Evolutionary conservation across 2,888 invertebrate species (phyloP), one percentile per base, ranked within the genome.

Genomic region (Bombylius discolor): DNA sequence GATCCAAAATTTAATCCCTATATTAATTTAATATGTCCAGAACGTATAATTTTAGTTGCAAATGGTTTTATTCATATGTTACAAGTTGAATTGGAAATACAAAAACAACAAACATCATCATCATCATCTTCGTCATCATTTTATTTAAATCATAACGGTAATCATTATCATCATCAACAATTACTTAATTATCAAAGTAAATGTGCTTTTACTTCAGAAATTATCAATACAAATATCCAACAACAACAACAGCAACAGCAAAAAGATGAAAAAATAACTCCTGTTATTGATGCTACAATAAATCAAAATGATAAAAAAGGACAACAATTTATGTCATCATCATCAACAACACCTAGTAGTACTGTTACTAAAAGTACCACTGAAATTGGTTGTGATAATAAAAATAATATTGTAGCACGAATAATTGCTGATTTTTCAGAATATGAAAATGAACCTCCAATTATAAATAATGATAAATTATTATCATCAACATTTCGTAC

Each of bases 11-110:
- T 87, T 65, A 82, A 83, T 64, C 84, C 85, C 0, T 79, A 80
- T 9, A 80, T 84, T 5, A 84, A 84, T 66, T 74, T 85, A 50
- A 82, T 83, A 9, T 84, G 84, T 65, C 81, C 82, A 52, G 83
- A 84, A 64, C 82, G 85, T 64, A 85, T 89, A 57, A 82, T 92
- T 50, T 81, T 92, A 53, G 89, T 91, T 70, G 89, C 91, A 4
- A 91, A 91, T 59, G 85, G 85, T 67, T 89, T 86, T 73, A 82
- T 92, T 63, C 89, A 92, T 65, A 87, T 89, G 66, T 75, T 92
- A 44, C 77, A 78, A 62, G 78, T 83, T 39, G 83, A 84, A 62
- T 74, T 81, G 63, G 79, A 81, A 62, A 76, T 78, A 46, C 77
- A 59, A 39, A 55, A 34, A 31, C 54, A 52, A 42, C 57, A 55